Percentiles rank a stretch among this genome's conserved stretches.
phyloP scores from a whole-genome alignment of 2,113 vertebrate genomes.

The Mirza zaza region DNA sequence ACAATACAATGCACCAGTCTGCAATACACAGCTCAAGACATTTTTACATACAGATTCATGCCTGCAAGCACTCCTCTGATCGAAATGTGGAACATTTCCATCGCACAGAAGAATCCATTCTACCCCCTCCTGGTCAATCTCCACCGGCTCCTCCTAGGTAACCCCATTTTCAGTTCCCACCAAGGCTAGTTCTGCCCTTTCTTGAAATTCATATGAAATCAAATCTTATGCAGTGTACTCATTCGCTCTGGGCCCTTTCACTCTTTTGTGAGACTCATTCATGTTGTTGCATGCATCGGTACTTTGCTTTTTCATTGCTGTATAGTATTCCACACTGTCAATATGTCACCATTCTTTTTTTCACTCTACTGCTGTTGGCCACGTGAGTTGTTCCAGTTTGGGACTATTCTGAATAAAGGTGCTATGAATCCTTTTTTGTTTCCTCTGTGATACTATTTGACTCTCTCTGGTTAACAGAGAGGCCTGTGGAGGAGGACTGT shows the following conservation, averaged over 20 bases:
- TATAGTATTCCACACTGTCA: background rate
- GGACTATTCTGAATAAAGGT: background rate
- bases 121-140: no score
- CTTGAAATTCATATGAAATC: background rate
- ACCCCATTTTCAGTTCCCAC: no score
- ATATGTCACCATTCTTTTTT: background rate
- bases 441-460: background rate
- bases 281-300: background rate
- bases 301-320: background rate
- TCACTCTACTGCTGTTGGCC: background rate
- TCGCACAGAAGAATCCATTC: no score
- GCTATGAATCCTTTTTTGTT: background rate
- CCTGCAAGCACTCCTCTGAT: no score
- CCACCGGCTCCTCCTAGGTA: no score
- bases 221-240: background rate
- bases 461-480: background rate
- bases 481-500: background rate
- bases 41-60: no score
- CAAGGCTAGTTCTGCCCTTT: background rate
- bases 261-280: background rate
- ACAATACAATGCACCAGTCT: no score
- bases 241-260: background rate
- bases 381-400: background rate
- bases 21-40: no score
- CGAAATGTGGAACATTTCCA: no score